phyloP scores from a whole-genome alignment of 35 echinoderm and acorn worm species.

The Heliocidaris erythrogramma region DNA sequence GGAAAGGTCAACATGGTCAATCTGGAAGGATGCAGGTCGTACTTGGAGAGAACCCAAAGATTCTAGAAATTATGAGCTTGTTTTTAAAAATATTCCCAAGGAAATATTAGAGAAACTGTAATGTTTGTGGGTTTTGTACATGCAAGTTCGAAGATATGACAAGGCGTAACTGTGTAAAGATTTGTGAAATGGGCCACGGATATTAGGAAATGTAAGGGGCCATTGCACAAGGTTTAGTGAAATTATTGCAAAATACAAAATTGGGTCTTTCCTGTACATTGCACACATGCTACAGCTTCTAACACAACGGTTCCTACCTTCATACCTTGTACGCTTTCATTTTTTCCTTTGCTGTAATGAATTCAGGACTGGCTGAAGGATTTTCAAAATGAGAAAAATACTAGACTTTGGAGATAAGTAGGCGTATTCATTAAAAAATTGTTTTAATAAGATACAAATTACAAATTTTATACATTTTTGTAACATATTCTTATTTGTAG shows the following conservation, averaged over 20 bases:
- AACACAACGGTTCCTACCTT: too few relatives aligned
- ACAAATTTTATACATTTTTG: too few relatives aligned
- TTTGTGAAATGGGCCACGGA: neutral
- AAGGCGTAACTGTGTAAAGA: neutral
- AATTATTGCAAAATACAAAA: neutral
- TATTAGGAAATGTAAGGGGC: neutral
- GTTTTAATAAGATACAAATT: too few relatives aligned
- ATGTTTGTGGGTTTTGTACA: neutral
- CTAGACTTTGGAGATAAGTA: too few relatives aligned
- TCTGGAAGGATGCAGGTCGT: neutral
- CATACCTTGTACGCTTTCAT: too few relatives aligned
- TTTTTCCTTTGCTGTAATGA: too few relatives aligned
- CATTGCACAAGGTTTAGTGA: neutral
- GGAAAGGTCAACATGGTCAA: neutral
- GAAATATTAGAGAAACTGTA: neutral
- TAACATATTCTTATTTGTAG: too few relatives aligned
- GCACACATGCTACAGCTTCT: neutral
- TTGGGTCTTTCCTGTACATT: neutral
- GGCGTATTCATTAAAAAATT: too few relatives aligned
- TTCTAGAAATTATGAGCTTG: neutral
- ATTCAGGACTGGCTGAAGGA: too few relatives aligned
- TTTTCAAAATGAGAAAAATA: too few relatives aligned
- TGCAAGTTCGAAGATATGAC: neutral
- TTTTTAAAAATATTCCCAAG: neutral
- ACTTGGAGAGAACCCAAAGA: neutral